Conservation (phyloP, 2,113 vertebrate species). For the Indicator indicator region DNA sequence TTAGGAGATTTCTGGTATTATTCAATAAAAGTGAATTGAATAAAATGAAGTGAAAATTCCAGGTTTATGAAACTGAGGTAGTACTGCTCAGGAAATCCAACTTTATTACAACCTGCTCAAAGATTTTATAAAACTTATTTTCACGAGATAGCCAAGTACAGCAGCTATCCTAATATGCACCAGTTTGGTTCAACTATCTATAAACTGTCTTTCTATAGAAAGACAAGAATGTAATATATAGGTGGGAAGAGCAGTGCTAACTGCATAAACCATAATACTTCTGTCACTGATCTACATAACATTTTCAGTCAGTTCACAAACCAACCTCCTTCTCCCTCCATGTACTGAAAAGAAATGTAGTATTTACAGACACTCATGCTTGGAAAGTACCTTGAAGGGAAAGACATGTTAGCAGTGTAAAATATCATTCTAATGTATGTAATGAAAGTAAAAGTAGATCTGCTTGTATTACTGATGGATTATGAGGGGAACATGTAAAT, state of each 20-base stretch:
- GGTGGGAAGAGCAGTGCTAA: neutral
- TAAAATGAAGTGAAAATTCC: neutral
- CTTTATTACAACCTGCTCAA: neutral
- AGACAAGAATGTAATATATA: neutral
- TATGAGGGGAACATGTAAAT: slow-evolving; percentile 29
- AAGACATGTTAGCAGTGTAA: neutral
- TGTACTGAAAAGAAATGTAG: neutral
- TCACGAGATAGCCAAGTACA: neutral
- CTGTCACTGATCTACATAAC: neutral
- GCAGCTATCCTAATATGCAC: neutral
- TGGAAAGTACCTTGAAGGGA: neutral
- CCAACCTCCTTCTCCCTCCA: neutral
- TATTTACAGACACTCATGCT: neutral
- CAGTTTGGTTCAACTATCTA: neutral
- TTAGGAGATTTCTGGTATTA: neutral
- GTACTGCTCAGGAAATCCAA: neutral
- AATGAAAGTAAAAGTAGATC: slow-evolving; percentile 3
- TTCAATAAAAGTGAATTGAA: neutral
- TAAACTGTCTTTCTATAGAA: neutral
- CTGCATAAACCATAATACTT: neutral
- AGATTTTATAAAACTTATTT: neutral
- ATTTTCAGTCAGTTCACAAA: neutral
- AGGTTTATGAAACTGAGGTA: neutral
- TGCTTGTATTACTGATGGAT: slow-evolving; percentile 9
- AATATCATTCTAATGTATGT: neutral